Percentiles rank a stretch among this genome's conserved stretches.
Evolutionary conservation across 2,797 vertebrate genomes (phyloP).

Genomic region (Galago senegalensis): DNA sequence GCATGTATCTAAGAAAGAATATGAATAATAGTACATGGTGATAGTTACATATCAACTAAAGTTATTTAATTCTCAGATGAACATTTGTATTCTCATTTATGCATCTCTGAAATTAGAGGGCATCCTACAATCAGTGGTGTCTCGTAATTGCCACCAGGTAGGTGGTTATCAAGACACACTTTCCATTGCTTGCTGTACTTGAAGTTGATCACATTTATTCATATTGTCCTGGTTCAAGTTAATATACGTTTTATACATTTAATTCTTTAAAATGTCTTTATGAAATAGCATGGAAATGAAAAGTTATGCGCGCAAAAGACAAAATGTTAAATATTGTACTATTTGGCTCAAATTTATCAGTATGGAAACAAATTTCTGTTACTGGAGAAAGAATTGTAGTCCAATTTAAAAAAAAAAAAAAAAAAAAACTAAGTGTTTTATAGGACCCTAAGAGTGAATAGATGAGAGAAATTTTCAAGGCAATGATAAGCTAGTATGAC

Average conservation of each 20-base stretch:
- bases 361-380: conserved; percentile 9
- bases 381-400: neutral
- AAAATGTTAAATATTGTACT: neutral
- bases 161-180: neutral
- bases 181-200: neutral
- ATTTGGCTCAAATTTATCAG: neutral
- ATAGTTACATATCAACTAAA: neutral
- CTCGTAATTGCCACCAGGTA: neutral
- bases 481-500: neutral
- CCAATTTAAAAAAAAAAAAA: neutral
- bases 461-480: conserved; percentile 40
- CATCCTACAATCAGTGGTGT: neutral
- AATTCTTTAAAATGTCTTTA: conserved; percentile 18
- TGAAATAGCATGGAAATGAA: conserved; percentile 34
- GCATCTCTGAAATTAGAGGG: neutral
- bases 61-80: neutral
- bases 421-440: neutral
- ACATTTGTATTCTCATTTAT: neutral
- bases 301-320: neutral
- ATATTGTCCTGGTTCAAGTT: neutral
- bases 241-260: neutral
- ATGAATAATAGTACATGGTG: neutral
- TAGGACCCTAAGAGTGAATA: neutral
- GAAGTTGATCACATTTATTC: neutral
- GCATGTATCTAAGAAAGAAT: neutral